These are phyloP conservation scores for Columba guinea DNA, from an alignment of 2,797 vertebrate genomes.

Conservation along the genomic window DNA sequence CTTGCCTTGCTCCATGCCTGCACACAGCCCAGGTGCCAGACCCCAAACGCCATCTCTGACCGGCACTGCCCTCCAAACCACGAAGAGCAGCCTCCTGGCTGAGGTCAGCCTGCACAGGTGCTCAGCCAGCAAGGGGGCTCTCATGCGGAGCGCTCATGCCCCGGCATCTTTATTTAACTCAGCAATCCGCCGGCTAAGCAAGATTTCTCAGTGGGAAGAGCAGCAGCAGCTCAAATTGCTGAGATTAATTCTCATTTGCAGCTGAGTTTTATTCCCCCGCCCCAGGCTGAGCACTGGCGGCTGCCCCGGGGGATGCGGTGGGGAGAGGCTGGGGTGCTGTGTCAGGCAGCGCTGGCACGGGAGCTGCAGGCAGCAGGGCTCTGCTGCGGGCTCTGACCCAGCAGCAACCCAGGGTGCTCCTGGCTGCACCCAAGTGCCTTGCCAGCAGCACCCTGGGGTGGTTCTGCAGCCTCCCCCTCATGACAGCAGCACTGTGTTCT, in stretches of 20 bases:
- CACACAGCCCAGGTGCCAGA: rapidly evolving
- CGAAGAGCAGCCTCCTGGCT: background rate
- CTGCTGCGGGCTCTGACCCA: background rate
- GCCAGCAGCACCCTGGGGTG: background rate
- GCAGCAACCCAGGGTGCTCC: background rate
- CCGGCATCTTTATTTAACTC: slow-evolving; percentile 9
- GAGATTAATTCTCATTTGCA: background rate
- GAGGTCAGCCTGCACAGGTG: background rate
- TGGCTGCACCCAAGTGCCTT: background rate
- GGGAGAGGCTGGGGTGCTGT: background rate
- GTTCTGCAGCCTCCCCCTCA: background rate
- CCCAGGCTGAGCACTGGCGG: background rate
- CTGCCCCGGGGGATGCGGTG: rapidly evolving
- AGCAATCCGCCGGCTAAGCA: background rate
- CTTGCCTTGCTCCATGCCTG: rapidly evolving
- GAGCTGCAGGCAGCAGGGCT: rapidly evolving
- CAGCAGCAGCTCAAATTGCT: background rate
- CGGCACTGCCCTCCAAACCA: background rate
- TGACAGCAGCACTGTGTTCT: background rate
- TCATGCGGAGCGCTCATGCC: background rate
- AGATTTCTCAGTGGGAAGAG: background rate
- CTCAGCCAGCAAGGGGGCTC: background rate
- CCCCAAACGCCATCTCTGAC: background rate
- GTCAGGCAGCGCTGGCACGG: too few relatives aligned
- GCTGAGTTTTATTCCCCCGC: background rate